These are phyloP conservation scores for Heliconius melpomene DNA, from an alignment of 1,140 invertebrate genomes.

Conservation along the genomic window DNA sequence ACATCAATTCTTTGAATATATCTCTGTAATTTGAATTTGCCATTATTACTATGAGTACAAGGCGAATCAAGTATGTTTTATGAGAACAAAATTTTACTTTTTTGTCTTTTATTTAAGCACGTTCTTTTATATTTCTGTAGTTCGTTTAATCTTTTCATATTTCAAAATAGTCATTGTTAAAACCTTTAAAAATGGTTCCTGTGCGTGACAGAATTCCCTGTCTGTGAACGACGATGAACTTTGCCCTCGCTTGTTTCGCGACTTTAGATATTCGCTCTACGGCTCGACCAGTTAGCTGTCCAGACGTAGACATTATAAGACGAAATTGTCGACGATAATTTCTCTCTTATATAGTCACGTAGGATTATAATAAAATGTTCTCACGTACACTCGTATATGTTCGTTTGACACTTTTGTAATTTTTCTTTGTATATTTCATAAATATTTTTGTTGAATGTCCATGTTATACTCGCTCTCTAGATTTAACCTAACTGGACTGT, in stretches of 20 bases:
- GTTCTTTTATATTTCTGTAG: no score
- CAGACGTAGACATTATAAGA: not conserved
- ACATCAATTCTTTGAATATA: not conserved
- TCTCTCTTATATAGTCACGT: not conserved
- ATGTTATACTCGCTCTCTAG: no score
- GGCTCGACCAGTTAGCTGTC: not conserved
- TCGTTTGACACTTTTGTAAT: not conserved
- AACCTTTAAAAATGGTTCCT: not conserved
- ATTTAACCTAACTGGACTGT: no score
- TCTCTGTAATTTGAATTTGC: no score
- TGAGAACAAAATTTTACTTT: no score
- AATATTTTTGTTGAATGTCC: not conserved
- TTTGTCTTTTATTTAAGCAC: no score
- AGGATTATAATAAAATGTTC: not conserved
- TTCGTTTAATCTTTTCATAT: no score
- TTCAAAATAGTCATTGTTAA: not conserved
- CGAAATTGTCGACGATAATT: not conserved
- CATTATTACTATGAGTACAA: no score
- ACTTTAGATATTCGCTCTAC: conserved; percentile 21
- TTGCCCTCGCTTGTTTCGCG: conserved; percentile 23
- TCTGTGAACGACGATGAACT: conserved; percentile 18
- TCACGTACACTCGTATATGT: not conserved
- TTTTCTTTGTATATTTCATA: not conserved
- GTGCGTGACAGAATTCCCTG: conserved; percentile 1
- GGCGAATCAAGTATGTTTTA: no score